A percentile compares a stretch with the other conserved stretches of the same genome.
Conservation (phyloP, 2,797 vertebrate species). For the Thalassophryne amazonica region DNA sequence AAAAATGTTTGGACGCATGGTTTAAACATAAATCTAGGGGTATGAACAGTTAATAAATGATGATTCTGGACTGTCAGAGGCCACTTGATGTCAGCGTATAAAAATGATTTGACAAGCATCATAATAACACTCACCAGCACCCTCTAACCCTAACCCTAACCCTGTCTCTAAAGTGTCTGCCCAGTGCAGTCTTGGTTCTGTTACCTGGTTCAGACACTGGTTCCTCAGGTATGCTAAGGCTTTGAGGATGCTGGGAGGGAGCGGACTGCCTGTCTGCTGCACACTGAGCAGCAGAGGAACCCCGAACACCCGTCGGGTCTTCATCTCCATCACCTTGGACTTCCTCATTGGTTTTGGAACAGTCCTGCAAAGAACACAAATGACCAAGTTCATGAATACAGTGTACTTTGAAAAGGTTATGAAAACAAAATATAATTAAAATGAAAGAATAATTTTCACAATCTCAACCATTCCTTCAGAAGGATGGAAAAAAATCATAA, state of each 20-base stretch:
- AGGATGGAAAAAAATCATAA: conserved; percentile 41
- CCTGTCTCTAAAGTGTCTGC: background rate
- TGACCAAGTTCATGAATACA: background rate
- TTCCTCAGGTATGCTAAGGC: conserved; percentile 83
- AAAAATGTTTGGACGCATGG: too few species aligned
- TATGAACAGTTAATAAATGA: too few species aligned
- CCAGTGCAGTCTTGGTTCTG: too few species aligned
- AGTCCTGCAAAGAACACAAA: conserved; percentile 67
- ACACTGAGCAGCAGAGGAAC: conserved; percentile 81
- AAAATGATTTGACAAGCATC: too few species aligned
- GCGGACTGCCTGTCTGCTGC: conserved; percentile 78
- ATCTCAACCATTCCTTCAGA: conserved; percentile 37
- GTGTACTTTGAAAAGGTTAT: too few species aligned
- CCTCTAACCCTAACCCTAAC: too few species aligned
- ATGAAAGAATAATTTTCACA: too few species aligned
- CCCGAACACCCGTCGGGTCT: conserved; percentile 84
- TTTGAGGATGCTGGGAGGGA: conserved; percentile 83
- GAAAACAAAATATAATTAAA: too few species aligned
- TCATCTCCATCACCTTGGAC: conserved; percentile 74
- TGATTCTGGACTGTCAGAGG: too few species aligned
- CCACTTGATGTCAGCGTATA: too few species aligned
- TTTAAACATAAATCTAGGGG: too few species aligned
- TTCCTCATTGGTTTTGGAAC: conserved; percentile 83
- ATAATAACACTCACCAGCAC: too few species aligned
- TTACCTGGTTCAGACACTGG: conserved; percentile 86